These are phyloP conservation scores for Xiphophorus maculatus DNA, from an alignment of 2,113 vertebrate genomes.

Conservation along the genomic window DNA sequence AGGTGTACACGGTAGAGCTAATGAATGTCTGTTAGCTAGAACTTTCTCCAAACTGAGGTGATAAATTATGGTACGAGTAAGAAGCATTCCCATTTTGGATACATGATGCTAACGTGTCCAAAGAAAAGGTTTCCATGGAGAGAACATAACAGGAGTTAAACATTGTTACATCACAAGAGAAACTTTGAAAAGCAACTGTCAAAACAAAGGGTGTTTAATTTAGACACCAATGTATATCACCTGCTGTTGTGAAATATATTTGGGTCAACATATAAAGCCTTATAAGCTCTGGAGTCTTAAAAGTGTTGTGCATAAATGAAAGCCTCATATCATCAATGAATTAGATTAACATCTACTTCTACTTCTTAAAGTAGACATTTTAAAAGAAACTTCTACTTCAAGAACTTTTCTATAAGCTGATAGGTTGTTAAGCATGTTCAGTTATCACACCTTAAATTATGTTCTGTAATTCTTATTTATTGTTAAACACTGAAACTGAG, in stretches of 20 bases:
- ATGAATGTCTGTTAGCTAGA: background rate
- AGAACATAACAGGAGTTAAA: conserved; percentile 61
- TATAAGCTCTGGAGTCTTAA: background rate
- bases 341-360: background rate
- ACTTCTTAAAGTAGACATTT: too few species aligned
- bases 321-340: background rate
- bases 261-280: conserved; percentile 2
- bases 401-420: background rate
- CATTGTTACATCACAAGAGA: conserved; percentile 41
- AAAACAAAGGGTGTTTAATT: conserved; percentile 58
- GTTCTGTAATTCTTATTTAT: background rate
- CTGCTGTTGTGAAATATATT: conserved; percentile 12
- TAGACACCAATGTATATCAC: conserved; percentile 21
- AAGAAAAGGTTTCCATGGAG: conserved; percentile 62
- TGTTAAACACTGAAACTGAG: background rate
- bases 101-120: conserved; percentile 39
- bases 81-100: conserved; percentile 15
- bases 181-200: conserved; percentile 66
- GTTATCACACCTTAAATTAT: background rate
- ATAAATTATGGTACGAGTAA: background rate
- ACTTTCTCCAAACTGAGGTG: background rate
- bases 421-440: too few species aligned
- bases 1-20: background rate
- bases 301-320: background rate
- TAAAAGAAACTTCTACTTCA: too few species aligned